Conservation (phyloP, 2,113 vertebrate genomes). For the Etheostoma cragini region DNA sequence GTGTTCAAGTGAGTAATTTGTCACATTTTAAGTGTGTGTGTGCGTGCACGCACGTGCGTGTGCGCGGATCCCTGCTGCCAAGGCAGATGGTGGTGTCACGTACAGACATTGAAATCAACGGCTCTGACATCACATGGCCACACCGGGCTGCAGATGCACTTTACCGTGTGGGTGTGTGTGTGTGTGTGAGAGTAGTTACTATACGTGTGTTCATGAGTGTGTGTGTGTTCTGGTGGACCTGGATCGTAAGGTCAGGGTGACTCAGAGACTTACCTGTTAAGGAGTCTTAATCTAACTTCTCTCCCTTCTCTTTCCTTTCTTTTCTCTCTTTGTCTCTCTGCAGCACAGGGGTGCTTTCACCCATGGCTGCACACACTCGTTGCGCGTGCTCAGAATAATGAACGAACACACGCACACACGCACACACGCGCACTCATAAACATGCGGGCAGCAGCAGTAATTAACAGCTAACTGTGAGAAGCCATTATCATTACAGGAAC, state of each 20-base stretch:
- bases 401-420: slow-evolving; percentile 27
- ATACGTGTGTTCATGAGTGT: no score
- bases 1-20: background rate
- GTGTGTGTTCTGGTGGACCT: background rate
- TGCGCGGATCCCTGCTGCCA: slow-evolving; percentile 25
- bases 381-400: slow-evolving; percentile 60
- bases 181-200: background rate
- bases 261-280: slow-evolving; percentile 43
- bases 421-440: slow-evolving; percentile 15
- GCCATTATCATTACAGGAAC: slow-evolving; percentile 67
- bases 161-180: background rate
- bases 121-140: slow-evolving; percentile 29
- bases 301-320: background rate
- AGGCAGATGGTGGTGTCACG: slow-evolving; percentile 64
- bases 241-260: slow-evolving; percentile 55
- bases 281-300: slow-evolving; percentile 32
- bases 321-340: slow-evolving; percentile 12
- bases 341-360: slow-evolving; percentile 47
- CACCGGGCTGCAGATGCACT: background rate
- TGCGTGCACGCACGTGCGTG: slow-evolving; percentile 31
- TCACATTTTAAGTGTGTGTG: slow-evolving; percentile 13
- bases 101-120: slow-evolving; percentile 41
- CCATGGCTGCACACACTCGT: slow-evolving; percentile 54
- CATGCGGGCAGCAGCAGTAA: slow-evolving; percentile 59
- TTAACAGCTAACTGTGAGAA: slow-evolving; percentile 66